phyloP scores from a whole-genome alignment of 1,140 invertebrate genomes.

The Antheraea pernyi region DNA sequence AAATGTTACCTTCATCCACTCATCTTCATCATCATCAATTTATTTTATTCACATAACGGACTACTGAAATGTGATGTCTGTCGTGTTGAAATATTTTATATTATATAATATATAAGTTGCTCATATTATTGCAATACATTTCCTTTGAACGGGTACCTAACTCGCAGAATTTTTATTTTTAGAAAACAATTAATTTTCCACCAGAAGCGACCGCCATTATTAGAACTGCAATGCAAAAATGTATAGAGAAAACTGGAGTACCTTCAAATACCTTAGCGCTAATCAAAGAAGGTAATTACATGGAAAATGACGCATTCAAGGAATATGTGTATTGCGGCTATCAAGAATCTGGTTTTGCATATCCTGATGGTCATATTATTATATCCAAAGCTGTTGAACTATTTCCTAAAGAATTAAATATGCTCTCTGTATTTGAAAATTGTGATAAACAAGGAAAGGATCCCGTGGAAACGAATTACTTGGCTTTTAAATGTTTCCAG shows the following conservation, averaged over 20 bases:
- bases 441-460: slow-evolving; percentile 8
- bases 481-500: slow-evolving; percentile 16
- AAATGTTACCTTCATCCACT: too few species aligned
- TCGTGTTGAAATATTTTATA: too few species aligned
- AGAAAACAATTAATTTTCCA: background rate
- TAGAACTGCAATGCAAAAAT: background rate
- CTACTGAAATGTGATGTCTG: too few species aligned
- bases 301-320: slow-evolving; percentile 13
- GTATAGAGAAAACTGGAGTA: background rate
- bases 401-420: slow-evolving; percentile 10
- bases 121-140: background rate
- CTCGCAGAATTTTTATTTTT: slow-evolving; percentile 4
- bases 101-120: too few species aligned
- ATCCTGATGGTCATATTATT: slow-evolving; percentile 1
- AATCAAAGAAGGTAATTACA: slow-evolving; percentile 1
- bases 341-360: background rate
- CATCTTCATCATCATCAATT: too few species aligned
- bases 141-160: background rate
- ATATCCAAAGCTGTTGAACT: background rate
- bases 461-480: slow-evolving; percentile 6
- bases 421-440: background rate
- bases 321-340: slow-evolving; percentile 1
- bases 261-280: slow-evolving; percentile 3
- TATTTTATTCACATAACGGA: too few species aligned
- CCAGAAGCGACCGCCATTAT: background rate